These are phyloP conservation scores for Acinonyx jubatus DNA, from an alignment of 2,113 vertebrate genomes.

Conservation along the genomic window DNA sequence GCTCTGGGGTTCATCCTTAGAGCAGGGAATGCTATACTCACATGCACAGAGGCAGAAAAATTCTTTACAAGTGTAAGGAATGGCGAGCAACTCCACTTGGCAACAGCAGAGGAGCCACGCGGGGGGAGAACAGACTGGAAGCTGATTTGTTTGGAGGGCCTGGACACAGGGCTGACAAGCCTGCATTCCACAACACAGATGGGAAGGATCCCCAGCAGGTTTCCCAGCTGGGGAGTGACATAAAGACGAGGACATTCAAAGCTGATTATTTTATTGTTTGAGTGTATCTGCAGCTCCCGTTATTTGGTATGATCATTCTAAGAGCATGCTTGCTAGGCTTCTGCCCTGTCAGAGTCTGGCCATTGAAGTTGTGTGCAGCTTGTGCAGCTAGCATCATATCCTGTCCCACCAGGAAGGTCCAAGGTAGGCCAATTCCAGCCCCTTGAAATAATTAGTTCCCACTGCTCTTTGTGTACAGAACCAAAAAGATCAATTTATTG, in stretches of 20 bases:
- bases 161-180: slow-evolving; percentile 36
- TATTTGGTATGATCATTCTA: slow-evolving; percentile 28
- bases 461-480: slow-evolving; percentile 49
- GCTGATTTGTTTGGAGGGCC: slow-evolving; percentile 53
- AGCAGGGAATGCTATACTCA: not conserved
- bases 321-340: slow-evolving; percentile 37
- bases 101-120: slow-evolving; percentile 35
- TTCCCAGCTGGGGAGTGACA: slow-evolving; percentile 56
- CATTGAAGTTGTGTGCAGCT: slow-evolving; percentile 47
- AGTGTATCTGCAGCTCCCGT: slow-evolving; percentile 13
- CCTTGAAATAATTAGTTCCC: slow-evolving; percentile 69
- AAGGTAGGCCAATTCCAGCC: slow-evolving; percentile 62
- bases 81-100: slow-evolving; percentile 55
- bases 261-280: slow-evolving; percentile 44
- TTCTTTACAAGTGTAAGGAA: slow-evolving; percentile 43
- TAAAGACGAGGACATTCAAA: slow-evolving; percentile 49
- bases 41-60: not conserved
- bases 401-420: slow-evolving; percentile 61
- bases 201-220: slow-evolving; percentile 23
- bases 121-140: slow-evolving; percentile 44
- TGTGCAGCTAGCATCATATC: slow-evolving; percentile 59
- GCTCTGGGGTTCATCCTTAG: not conserved
- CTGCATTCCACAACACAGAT: slow-evolving; percentile 57
- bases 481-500: slow-evolving; percentile 61
- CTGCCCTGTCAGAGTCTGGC: not conserved